Base-by-base conservation (phyloP, 2,888 invertebrate species). In the Philereme vetulata region DNA sequence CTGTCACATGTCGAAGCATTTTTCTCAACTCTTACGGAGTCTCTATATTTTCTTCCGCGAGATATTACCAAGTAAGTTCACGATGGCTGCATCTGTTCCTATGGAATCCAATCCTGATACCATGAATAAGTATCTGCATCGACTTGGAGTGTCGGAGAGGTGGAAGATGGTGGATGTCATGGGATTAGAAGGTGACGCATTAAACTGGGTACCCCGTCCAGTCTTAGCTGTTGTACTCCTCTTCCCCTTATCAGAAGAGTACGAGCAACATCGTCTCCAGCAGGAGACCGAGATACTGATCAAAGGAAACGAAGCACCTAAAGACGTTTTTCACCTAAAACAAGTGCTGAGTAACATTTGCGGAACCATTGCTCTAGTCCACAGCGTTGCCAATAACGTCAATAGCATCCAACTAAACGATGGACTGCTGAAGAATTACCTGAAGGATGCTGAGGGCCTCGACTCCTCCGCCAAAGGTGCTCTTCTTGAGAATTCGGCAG, bases 301-400 rank as follows among this genome's bases (percentile, higher is more conserved):
- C 62, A 93, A 93, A 69, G 93, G 93, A 0, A 93, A 94, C 62
- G 81, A 90, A 33, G 75, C 94, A 40, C 93, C 95, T 0, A 91
- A 94, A 33, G 93, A 95, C 66, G 88, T 98, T 9, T 98, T 96
- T 84, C 97, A 96, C 82, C 93, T 98, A 90, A 96, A 96, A 74
- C 98, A 98, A 86, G 95, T 95, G 33, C 95, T 98, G 33, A 95
- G 96, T 64, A 99, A 98, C 86, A 97, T 98, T 4, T 99, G 99
- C 85, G 99, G 99, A 35, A 98, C 98, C 1, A 95, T 99, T 65
- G 99, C 98, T 5, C 90, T 99, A 50, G 95, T 99, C 57, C 99
- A 99, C 82, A 95, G 97, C 70, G 93, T 99, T 62, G 98, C 97
- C 7, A 99, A 99, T 84, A 98, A 97, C 81, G 86, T 90, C n/a